A percentile compares a stretch with the other conserved stretches of the same genome.
Evolutionary conservation across 64 coral and sea anemone species (phyloP).

Genomic region (Actinia tenebrosa): DNA sequence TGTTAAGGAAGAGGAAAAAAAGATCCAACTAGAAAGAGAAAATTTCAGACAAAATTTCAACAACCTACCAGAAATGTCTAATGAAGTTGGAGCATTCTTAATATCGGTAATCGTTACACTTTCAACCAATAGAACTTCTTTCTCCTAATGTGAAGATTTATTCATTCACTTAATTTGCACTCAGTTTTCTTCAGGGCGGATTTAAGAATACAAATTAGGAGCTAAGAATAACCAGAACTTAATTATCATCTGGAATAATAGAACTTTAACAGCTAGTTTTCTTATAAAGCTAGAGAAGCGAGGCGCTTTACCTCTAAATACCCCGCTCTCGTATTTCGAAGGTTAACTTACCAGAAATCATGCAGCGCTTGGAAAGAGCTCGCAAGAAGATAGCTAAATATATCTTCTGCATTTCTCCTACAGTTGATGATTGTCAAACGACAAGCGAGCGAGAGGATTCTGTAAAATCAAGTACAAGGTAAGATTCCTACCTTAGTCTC

Average conservation of each 20-base stretch:
- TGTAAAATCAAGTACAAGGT: neutral
- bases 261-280: neutral
- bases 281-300: neutral
- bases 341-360: neutral
- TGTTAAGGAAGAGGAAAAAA: neutral
- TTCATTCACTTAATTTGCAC: neutral
- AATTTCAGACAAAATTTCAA: neutral
- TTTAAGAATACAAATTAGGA: neutral
- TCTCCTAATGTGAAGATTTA: too few relatives aligned
- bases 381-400: neutral
- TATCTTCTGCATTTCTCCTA: neutral
- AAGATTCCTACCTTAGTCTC: too few relatives aligned
- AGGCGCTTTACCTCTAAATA: neutral
- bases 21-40: neutral
- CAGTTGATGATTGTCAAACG: slow-evolving; percentile 20
- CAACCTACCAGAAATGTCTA: neutral
- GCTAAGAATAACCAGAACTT: neutral
- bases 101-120: neutral
- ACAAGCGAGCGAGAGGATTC: slow-evolving; percentile 8
- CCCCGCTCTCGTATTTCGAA: too few relatives aligned
- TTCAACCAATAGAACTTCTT: neutral
- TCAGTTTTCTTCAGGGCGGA: neutral
- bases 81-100: neutral
- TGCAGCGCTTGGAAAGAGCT: neutral
- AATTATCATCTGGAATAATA: neutral